Conservation (phyloP, 2,888 invertebrate species). For the Malacosoma neustria region DNA sequence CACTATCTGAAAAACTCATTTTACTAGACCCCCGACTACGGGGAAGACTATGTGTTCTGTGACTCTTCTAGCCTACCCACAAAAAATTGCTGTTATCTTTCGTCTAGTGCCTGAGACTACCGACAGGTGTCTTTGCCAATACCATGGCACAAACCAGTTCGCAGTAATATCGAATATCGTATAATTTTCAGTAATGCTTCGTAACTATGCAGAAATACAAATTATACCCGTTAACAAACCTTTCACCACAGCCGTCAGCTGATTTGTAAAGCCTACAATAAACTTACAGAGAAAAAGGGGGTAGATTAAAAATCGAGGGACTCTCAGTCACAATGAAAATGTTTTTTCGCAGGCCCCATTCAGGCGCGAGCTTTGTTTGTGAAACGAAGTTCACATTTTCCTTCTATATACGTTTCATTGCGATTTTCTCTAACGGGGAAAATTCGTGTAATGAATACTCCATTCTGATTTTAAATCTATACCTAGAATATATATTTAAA, state of each 20-base stretch:
- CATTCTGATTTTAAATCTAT: slow-evolving; percentile 29
- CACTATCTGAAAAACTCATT: no score
- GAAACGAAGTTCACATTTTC: slow-evolving; percentile 65
- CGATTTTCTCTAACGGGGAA: slow-evolving; percentile 44
- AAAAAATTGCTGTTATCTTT: no score
- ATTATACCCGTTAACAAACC: slow-evolving; percentile 9
- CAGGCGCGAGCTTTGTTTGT: slow-evolving; percentile 65
- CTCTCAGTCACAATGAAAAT: slow-evolving; percentile 69
- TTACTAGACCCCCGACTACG: no score
- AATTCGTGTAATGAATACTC: slow-evolving; percentile 59
- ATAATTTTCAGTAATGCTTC: no score
- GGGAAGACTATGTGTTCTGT: no score
- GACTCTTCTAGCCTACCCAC: no score
- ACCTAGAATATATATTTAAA: no score
- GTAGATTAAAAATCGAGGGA: slow-evolving; percentile 73
- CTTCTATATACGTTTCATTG: slow-evolving; percentile 56
- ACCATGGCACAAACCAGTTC: no score
- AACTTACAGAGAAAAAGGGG: slow-evolving; percentile 54
- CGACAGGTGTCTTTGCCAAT: no score
- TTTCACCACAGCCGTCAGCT: slow-evolving; percentile 33
- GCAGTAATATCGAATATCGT: no score
- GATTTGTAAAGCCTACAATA: slow-evolving; percentile 54
- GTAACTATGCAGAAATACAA: no score
- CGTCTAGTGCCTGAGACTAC: no score
- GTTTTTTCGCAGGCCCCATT: slow-evolving; percentile 66